A percentile compares a stretch with the other conserved stretches of the same genome.
Conservation (phyloP, 2,797 vertebrate species). For the Lindbergichthys nudifrons region DNA sequence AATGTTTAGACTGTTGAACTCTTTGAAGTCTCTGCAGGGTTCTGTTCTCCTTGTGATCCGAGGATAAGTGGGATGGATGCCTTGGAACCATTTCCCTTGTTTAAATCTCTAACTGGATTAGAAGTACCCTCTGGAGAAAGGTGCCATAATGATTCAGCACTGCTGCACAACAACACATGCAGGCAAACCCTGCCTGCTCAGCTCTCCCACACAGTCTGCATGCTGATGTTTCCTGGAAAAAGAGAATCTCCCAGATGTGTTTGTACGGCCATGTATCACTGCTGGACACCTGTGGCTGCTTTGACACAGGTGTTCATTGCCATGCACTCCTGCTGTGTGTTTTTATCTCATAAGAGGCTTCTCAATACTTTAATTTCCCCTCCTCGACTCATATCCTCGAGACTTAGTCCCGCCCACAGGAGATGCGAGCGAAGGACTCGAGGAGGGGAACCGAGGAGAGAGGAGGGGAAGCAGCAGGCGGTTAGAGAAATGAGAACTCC, state of each 20-base stretch:
- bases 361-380: too few species aligned
- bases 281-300: constrained; percentile 47
- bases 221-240: constrained; percentile 25
- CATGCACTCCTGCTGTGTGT: constrained; percentile 16
- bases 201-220: constrained; percentile 36
- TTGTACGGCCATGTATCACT: neutral
- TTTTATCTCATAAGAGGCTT: constrained; percentile 19
- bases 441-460: too few species aligned
- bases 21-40: constrained; percentile 69
- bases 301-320: constrained; percentile 52
- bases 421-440: too few species aligned
- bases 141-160: constrained; percentile 65
- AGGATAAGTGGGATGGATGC: constrained; percentile 70
- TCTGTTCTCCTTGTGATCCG: constrained; percentile 62
- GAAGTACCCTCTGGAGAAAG: constrained; percentile 70
- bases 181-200: constrained; percentile 9
- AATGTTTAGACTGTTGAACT: constrained; percentile 69
- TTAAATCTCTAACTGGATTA: constrained; percentile 78
- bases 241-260: constrained; percentile 46
- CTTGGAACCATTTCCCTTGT: constrained; percentile 70
- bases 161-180: constrained; percentile 45
- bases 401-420: too few species aligned
- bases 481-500: too few species aligned
- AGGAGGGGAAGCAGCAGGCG: too few species aligned
- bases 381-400: too few species aligned